A percentile compares a stretch with the other conserved stretches of the same genome.
Evolutionary conservation across 2,113 vertebrate species (phyloP).

Genomic region (Pelecanus crispus): DNA sequence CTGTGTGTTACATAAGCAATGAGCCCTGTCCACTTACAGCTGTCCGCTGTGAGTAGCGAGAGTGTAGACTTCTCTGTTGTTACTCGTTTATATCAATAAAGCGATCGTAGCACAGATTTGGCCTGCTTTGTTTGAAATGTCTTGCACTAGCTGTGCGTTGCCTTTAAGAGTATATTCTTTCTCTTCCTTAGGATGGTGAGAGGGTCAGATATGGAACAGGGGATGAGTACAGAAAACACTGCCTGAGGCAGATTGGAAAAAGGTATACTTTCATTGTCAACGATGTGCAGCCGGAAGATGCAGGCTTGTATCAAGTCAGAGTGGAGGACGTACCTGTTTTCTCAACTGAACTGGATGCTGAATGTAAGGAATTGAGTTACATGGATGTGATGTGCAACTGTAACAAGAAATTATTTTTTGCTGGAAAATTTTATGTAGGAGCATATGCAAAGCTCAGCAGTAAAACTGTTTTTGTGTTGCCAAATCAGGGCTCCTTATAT

Average conservation of each 20-base stretch:
- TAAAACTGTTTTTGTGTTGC: not conserved
- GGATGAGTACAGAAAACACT: conserved; percentile 59
- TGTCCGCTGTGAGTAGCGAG: not conserved
- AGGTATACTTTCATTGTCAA: conserved; percentile 82
- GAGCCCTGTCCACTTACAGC: not conserved
- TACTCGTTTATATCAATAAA: not conserved
- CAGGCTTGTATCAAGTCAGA: conserved; percentile 86
- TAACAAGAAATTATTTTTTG: not conserved
- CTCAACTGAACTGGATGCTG: conserved; percentile 74
- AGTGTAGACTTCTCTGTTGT: not conserved
- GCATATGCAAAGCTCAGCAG: not conserved
- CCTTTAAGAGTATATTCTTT: not conserved
- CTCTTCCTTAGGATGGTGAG: conserved; percentile 68
- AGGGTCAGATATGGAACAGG: conserved; percentile 66
- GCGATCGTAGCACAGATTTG: not conserved
- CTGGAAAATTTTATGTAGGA: not conserved
- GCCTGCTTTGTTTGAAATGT: not conserved
- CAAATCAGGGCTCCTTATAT: not conserved
- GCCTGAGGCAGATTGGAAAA: conserved; percentile 57
- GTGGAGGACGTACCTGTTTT: conserved; percentile 82
- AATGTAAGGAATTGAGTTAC: conserved; percentile 57
- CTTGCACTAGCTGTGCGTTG: not conserved
- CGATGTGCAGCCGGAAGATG: conserved; percentile 79
- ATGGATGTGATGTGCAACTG: not conserved
- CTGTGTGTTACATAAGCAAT: not conserved